These are phyloP conservation scores for Drosophila ohnishii DNA, from an alignment of 1,140 invertebrate species.

Conservation along the genomic window DNA sequence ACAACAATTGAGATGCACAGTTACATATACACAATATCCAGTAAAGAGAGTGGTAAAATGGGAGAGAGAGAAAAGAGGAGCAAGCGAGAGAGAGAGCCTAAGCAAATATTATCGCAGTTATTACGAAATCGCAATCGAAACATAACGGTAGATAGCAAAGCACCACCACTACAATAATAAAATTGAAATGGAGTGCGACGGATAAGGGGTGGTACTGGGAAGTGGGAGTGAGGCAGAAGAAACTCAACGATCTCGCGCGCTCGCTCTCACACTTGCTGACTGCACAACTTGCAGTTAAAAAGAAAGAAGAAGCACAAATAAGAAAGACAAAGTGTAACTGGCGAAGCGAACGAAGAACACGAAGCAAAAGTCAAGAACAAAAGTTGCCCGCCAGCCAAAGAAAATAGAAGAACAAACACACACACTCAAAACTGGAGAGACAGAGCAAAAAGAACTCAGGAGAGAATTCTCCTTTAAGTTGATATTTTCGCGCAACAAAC, in stretches of 20 bases:
- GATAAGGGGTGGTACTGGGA: neutral
- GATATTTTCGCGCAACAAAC: neutral
- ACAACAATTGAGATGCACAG: slow-evolving; percentile 42
- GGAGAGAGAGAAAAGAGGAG: slow-evolving; percentile 12
- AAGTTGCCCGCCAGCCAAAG: slow-evolving; percentile 34
- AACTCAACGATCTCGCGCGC: slow-evolving; percentile 8
- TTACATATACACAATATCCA: slow-evolving; percentile 35
- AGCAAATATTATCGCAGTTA: slow-evolving; percentile 69
- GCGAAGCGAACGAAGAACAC: slow-evolving; percentile 22
- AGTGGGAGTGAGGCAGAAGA: slow-evolving; percentile 11
- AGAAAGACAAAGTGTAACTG: slow-evolving; percentile 65
- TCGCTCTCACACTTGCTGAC: slow-evolving; percentile 24
- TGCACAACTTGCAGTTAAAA: slow-evolving; percentile 37
- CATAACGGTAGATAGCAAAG: slow-evolving; percentile 73
- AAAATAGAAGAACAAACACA: slow-evolving; percentile 17
- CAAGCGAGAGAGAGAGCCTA: slow-evolving; percentile 9
- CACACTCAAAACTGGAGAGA: slow-evolving; percentile 21
- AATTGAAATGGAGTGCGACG: slow-evolving; percentile 35
- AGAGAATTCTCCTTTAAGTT: slow-evolving; percentile 2
- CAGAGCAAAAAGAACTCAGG: slow-evolving; percentile 1
- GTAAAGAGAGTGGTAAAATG: slow-evolving; percentile 15
- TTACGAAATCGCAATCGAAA: slow-evolving; percentile 75
- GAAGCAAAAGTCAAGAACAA: slow-evolving; percentile 49
- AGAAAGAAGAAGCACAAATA: slow-evolving; percentile 43
- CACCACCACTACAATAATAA: slow-evolving; percentile 35